These are phyloP conservation scores for Sciurus vulgaris DNA, from an alignment of 2,797 vertebrate genomes.

Conservation along the genomic window DNA sequence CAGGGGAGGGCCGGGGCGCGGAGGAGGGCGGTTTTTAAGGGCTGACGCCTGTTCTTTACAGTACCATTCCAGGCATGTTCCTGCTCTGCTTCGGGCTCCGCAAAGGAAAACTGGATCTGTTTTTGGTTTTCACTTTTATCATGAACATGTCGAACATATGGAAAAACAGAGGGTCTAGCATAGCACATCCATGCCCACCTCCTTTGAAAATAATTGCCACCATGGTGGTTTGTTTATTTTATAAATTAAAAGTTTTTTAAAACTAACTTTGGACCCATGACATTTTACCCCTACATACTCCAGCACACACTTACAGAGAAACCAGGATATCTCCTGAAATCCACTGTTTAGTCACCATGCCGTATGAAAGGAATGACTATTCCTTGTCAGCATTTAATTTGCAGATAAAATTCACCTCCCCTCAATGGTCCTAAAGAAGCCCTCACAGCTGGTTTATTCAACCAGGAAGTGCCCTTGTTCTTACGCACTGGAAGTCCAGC, in stretches of 20 bases:
- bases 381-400: slow-evolving; percentile 23
- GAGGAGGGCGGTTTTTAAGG: neutral
- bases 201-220: neutral
- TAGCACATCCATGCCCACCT: neutral
- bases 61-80: neutral
- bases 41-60: neutral
- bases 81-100: neutral
- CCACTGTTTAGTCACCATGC: neutral
- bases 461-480: neutral
- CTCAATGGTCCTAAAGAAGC: neutral
- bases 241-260: slow-evolving; percentile 10
- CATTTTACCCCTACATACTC: neutral
- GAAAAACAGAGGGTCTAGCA: neutral
- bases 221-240: neutral
- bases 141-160: neutral
- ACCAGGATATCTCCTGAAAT: neutral
- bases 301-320: neutral
- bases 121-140: slow-evolving; percentile 4
- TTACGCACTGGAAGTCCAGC: neutral
- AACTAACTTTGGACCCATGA: neutral
- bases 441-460: neutral
- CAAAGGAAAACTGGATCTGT: neutral
- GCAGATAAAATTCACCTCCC: neutral
- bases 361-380: neutral
- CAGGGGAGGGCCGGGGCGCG: neutral